phyloP scores from a whole-genome alignment of 1,140 invertebrate species.

The Drosophila lacertosa region DNA sequence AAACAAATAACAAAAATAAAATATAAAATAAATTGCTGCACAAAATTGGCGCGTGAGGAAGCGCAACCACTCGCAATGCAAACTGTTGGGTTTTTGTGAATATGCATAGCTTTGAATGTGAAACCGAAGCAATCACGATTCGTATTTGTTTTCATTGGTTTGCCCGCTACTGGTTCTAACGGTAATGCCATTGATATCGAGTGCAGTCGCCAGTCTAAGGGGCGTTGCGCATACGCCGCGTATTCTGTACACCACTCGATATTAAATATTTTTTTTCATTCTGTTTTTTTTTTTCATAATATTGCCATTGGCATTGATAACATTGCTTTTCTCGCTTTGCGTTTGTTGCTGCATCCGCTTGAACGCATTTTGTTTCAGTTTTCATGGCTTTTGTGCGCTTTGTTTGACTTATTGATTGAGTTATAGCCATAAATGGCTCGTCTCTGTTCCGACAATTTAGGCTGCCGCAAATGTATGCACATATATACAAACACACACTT shows the following conservation, averaged over 20 bases:
- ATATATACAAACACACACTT: background rate
- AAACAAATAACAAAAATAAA: constrained; percentile 1
- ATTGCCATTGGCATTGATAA: constrained; percentile 44
- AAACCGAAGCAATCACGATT: background rate
- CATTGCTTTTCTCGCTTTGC: constrained; percentile 13
- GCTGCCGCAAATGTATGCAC: background rate
- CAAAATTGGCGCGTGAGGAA: constrained; percentile 65
- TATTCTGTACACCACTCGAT: constrained; percentile 8
- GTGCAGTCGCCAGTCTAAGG: background rate
- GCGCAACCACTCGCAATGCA: background rate
- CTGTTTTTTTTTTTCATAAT: no score
- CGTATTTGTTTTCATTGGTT: background rate
- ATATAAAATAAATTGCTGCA: constrained; percentile 18
- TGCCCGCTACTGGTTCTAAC: constrained; percentile 1
- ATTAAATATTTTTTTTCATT: constrained; percentile 39
- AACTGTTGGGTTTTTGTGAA: no score
- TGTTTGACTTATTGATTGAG: constrained; percentile 48
- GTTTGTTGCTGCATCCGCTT: constrained; percentile 19
- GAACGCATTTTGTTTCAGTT: constrained; percentile 46
- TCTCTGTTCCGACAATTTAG: constrained; percentile 24
- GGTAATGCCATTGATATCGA: constrained; percentile 22
- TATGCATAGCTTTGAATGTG: no score
- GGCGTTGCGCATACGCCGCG: constrained; percentile 29
- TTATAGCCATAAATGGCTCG: constrained; percentile 53
- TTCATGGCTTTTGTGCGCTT: constrained; percentile 35